Evolutionary conservation across 2,888 invertebrate genomes (phyloP), one percentile per base, ranked within the genome.

Genomic region (Lithosia quadra): DNA sequence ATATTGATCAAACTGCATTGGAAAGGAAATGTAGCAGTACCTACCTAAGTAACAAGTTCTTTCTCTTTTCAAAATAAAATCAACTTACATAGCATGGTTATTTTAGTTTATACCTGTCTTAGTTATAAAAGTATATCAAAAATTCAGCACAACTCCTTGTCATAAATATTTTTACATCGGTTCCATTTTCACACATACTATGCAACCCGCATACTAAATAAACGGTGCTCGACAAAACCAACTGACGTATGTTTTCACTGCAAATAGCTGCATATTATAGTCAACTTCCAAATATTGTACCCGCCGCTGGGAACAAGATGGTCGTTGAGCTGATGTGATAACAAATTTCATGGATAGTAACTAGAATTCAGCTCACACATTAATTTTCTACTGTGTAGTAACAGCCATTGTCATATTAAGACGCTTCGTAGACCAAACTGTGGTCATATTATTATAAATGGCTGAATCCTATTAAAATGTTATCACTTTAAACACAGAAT

Each of bases 261-360:
- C 68, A 74, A 73, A 76, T 74, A 78, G 57, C 65, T 72, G 76
- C 72, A 74, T 22, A 66, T 63, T 71, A 73, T 73, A 72, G 68
- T 67, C 64, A 57, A 49, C 58, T 63, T 68, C 63, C 43, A 43
- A 69, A 70, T 72, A 67, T 72, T 78, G 74, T 81, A 74, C 71
- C 59, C 65, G 69, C 65, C 67, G 68, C 58, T 69, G 57, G 63
- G 68, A 73, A 72, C 74, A 80, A 78, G 76, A 72, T 71, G 70
- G 69, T 66, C 65, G 67, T 64, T 64, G 76, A 69, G 71, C n/a
- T 49, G 24, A 28, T 65, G 13, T 55, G 4, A 56, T 56, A 36
- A 24, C 55, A 33, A 24, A 55, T 56, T 36, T 13, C 13, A 34
- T n/a, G 33, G 18, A 10, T 22, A 7, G 9, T 2, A 22, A 22